phyloP scores from a whole-genome alignment of 2,113 vertebrate species.

The Zosterops japonicus region DNA sequence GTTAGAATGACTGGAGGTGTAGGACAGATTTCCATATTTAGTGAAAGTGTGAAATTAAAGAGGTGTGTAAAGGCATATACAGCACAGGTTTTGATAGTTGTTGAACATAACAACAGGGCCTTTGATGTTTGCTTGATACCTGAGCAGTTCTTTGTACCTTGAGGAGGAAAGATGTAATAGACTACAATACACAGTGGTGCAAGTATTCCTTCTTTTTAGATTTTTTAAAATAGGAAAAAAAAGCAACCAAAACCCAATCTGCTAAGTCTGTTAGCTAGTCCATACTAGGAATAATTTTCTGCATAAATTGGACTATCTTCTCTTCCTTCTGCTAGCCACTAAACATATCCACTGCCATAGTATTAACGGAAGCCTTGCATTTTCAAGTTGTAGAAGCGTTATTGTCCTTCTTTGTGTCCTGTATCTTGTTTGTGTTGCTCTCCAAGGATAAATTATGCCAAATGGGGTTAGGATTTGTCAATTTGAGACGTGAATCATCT shows the following conservation, averaged over 20 bases:
- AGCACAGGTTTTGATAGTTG: background rate
- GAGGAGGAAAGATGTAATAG: background rate
- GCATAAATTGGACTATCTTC: background rate
- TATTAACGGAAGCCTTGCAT: background rate
- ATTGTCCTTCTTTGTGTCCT: background rate
- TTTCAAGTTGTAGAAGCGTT: background rate
- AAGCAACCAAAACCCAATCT: background rate
- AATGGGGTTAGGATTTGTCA: background rate
- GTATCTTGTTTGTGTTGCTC: background rate
- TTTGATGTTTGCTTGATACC: background rate
- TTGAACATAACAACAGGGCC: background rate
- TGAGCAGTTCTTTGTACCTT: background rate
- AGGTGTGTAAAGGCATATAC: background rate
- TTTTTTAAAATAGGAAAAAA: background rate
- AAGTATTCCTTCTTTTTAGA: background rate
- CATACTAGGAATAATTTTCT: background rate
- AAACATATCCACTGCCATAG: background rate
- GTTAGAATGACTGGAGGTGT: background rate
- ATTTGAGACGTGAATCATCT: background rate
- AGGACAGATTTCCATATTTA: background rate
- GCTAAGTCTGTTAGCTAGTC: background rate
- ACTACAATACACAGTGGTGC: background rate
- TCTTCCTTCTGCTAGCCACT: background rate
- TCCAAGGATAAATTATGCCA: background rate
- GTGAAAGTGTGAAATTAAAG: background rate